Base-by-base conservation (phyloP, 35 echinoderm and acorn worm species). In the Apostichopus parvimensis region DNA sequence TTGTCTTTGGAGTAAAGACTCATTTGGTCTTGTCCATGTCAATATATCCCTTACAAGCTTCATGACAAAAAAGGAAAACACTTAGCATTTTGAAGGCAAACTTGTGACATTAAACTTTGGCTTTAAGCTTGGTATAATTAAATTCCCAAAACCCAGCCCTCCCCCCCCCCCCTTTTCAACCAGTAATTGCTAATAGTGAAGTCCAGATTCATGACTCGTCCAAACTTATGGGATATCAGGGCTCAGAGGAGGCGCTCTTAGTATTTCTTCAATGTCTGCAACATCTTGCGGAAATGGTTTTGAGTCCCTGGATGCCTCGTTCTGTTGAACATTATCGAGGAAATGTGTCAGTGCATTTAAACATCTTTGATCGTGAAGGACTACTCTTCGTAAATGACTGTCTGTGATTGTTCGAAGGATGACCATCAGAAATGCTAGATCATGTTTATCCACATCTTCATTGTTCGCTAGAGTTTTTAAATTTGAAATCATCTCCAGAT, bases 341-440 rank as follows among this genome's bases (percentile, higher is more conserved):
- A 93, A 83, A 5, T 53, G 53, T 14, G 88, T 78, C 8, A 97
- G 77, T 0, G 91, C 93, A 34, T 54, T 62, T 11, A 78, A 20
- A 75, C 90, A 94, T 10, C 66, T 78, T 28, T 92, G 71, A 23
- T 93, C 95, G 9, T 91, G 79, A 45, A 97, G 78, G 23, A 94
- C 59, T 26, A 92, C 84, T 45, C 95, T 77, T 45, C 94, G 79
- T 13, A 87, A 58, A 9, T 80, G 93, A 23, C 64, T 79, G 23
- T 95, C 91, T 4, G 90, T 23, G 34, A 97, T 93, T 22, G 86
- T 92, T 13, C 72, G 73, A 5, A 97, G 87, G 77, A 97, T 92
- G 53, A 97, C 83, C 76, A 94, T 94, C 5, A 97, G 93, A 8
- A 97, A 87, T 6, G 95, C 95, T 45, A 97, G 79, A 86, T 97